These are phyloP conservation scores for Thyatira batis DNA, from an alignment of 2,888 invertebrate genomes.

Conservation along the genomic window DNA sequence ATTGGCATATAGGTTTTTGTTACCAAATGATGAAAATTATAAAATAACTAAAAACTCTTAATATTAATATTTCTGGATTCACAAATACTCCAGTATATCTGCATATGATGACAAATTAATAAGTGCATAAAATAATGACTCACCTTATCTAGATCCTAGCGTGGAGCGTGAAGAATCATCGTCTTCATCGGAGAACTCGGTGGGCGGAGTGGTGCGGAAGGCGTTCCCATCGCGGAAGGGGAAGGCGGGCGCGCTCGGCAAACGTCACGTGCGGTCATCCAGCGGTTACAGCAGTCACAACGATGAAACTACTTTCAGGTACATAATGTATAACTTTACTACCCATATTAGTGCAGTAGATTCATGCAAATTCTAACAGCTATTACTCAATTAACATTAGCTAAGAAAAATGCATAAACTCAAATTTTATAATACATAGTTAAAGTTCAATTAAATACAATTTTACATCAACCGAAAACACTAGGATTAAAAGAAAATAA, in stretches of 20 bases:
- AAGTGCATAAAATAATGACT: not conserved
- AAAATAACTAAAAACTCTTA: no score
- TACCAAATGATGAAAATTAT: no score
- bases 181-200: conserved; percentile 90
- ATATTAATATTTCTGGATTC: no score
- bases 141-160: conserved; percentile 58
- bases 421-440: no score
- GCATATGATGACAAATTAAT: no score
- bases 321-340: conserved; percentile 30
- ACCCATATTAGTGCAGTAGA: not conserved
- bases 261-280: conserved; percentile 89
- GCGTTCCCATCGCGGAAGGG: conserved; percentile 86
- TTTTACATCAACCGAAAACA: not conserved
- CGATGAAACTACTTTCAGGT: conserved; percentile 93
- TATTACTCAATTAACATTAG: no score
- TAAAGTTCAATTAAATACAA: not conserved
- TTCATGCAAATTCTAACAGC: no score
- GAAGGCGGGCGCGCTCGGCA: conserved; percentile 85
- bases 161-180: conserved; percentile 89
- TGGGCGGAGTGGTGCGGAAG: conserved; percentile 85
- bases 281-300: conserved; percentile 92
- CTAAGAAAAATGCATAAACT: no score
- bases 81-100: no score
- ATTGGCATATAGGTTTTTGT: no score
- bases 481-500: conserved; percentile 5